Conservation (phyloP, 2,113 vertebrate species). For the Cebidichthys violaceus region DNA sequence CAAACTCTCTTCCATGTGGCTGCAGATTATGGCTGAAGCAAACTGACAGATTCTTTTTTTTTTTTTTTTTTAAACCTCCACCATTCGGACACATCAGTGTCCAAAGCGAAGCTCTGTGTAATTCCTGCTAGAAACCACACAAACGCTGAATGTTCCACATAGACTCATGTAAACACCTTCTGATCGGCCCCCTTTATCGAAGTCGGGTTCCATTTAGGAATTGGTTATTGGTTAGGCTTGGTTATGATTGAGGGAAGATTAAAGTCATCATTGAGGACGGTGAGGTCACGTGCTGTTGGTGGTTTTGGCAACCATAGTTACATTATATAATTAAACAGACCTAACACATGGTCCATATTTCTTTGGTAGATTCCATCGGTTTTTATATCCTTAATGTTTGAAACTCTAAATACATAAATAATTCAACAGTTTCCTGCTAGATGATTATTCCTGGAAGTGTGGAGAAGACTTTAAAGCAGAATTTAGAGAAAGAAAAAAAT, state of each 20-base stretch:
- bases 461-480: too few species aligned
- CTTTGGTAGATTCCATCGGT: too few species aligned
- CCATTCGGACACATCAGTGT: background rate
- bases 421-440: too few species aligned
- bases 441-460: too few species aligned
- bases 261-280: too few species aligned
- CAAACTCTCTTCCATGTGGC: slow-evolving; percentile 19
- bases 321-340: background rate
- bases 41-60: background rate
- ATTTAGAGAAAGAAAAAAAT: too few species aligned
- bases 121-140: background rate
- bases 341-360: too few species aligned
- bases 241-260: too few species aligned
- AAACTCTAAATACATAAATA: background rate
- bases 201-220: background rate
- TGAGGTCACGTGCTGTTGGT: background rate
- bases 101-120: background rate
- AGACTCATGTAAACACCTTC: background rate
- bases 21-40: slow-evolving; percentile 9
- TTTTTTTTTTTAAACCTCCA: background rate
- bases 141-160: background rate
- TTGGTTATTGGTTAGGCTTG: too few species aligned
- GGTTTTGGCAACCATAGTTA: background rate
- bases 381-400: background rate
- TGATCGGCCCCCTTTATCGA: background rate